phyloP scores from a whole-genome alignment of 2,888 invertebrate genomes.

The Sipha maydis region DNA sequence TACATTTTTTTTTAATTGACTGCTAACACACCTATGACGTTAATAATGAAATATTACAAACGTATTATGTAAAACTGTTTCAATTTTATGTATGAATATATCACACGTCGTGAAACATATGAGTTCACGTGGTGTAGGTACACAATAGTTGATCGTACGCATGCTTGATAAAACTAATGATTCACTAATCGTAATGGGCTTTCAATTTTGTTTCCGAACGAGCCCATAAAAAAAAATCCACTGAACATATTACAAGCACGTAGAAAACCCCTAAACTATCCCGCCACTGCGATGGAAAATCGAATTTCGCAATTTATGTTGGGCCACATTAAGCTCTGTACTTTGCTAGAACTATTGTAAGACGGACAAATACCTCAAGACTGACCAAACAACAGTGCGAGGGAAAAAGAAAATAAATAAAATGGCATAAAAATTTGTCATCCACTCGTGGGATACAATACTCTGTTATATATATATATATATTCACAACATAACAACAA shows the following conservation, averaged over 20 bases:
- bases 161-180: background rate
- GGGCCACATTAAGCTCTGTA: background rate
- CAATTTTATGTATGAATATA: background rate
- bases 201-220: background rate
- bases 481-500: background rate
- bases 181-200: background rate
- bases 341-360: constrained; percentile 1
- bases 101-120: background rate
- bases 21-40: background rate
- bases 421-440: constrained; percentile 43
- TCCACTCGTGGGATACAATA: background rate
- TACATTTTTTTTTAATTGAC: too few relatives aligned
- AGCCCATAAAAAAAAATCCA: background rate
- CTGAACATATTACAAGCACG: background rate
- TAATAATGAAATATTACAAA: background rate
- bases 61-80: background rate
- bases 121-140: background rate
- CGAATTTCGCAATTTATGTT: constrained; percentile 29
- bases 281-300: background rate
- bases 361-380: background rate
- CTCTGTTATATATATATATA: too few relatives aligned
- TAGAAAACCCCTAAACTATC: background rate
- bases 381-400: background rate
- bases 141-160: background rate
- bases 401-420: constrained; percentile 39